Conservation (phyloP, 2,888 invertebrate species). For the Hyalella azteca region DNA sequence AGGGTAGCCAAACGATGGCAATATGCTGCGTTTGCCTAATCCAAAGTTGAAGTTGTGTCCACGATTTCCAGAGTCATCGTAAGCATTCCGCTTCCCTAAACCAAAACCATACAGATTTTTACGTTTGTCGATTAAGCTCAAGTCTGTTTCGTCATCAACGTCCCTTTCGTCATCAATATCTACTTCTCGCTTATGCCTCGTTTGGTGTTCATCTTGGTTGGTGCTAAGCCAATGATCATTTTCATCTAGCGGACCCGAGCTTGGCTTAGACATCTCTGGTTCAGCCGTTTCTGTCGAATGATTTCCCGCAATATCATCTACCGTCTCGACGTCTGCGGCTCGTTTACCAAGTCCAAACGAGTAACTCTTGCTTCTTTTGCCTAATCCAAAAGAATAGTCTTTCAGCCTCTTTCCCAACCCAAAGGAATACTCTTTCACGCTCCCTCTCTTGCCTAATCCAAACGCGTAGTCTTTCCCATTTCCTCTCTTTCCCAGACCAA, state of each 20-base stretch:
- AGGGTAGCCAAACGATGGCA: not conserved
- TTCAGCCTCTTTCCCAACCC: not conserved
- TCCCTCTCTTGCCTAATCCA: conserved; percentile 11
- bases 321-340: not conserved
- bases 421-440: too few relatives aligned
- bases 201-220: not conserved
- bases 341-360: not conserved
- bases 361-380: not conserved
- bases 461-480: not conserved
- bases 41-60: not conserved
- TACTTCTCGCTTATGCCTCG: not conserved
- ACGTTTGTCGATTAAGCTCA: not conserved
- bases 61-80: not conserved
- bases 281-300: not conserved
- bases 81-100: not conserved
- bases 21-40: not conserved
- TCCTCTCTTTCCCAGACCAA: conserved; percentile 16
- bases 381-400: conserved; percentile 5
- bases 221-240: too few relatives aligned
- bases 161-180: not conserved
- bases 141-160: not conserved
- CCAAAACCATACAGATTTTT: not conserved
- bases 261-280: not conserved
- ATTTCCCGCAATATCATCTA: not conserved
- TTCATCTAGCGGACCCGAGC: not conserved